Conservation (phyloP, 2,888 invertebrate species). For the Drosophila rellima region DNA sequence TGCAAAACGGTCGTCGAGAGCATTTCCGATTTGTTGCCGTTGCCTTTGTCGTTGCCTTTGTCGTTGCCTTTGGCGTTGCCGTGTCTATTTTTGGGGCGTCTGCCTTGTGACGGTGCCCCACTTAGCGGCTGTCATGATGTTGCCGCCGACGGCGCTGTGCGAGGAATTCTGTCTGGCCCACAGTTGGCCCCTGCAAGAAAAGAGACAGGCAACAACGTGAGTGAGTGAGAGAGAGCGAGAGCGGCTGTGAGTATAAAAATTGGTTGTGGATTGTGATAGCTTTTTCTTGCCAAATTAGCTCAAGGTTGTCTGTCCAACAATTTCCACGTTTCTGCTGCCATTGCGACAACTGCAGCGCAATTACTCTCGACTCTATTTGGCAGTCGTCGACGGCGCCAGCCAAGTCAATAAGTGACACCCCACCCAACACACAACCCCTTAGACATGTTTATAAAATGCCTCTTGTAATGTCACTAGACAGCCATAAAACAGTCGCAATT, state of each 20-base stretch:
- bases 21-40: slow-evolving; percentile 62
- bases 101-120: slow-evolving; percentile 81
- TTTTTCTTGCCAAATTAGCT: slow-evolving; percentile 75
- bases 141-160: slow-evolving; percentile 51
- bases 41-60: slow-evolving; percentile 23
- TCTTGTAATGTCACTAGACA: slow-evolving; percentile 73
- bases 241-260: slow-evolving; percentile 1
- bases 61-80: slow-evolving; percentile 15
- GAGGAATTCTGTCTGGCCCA: slow-evolving; percentile 76
- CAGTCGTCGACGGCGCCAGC: slow-evolving; percentile 60
- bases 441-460: slow-evolving; percentile 50
- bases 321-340: slow-evolving; percentile 47
- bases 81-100: slow-evolving; percentile 79
- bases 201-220: slow-evolving; percentile 17
- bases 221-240: slow-evolving; percentile 12
- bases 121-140: slow-evolving; percentile 79
- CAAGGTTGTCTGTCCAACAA: slow-evolving; percentile 73
- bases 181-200: slow-evolving; percentile 68
- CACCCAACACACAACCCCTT: not conserved
- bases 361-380: slow-evolving; percentile 73
- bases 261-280: slow-evolving; percentile 8
- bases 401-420: slow-evolving; percentile 41
- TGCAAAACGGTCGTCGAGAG: slow-evolving; percentile 72
- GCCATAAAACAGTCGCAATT: slow-evolving; percentile 76
- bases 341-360: slow-evolving; percentile 79